Evolutionary conservation across 2,888 invertebrate species (phyloP).

Genomic region (Cerastoderma edule): DNA sequence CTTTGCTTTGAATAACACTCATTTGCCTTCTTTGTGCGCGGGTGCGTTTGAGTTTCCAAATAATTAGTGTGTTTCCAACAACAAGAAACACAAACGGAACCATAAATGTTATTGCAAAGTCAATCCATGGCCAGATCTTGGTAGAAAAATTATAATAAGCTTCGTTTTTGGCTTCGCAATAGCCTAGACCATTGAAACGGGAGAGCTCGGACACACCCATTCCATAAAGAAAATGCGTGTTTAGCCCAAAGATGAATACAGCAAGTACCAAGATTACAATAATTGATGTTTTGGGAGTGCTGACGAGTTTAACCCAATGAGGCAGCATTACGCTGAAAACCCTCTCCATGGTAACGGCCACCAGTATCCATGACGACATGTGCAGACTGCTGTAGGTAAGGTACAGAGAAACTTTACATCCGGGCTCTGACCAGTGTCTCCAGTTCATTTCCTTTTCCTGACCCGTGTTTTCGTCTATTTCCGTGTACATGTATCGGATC

Average conservation of each 20-base stretch:
- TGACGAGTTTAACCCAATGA: slow-evolving; percentile 34
- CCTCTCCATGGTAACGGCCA: slow-evolving; percentile 50
- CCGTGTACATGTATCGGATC: slow-evolving; percentile 25
- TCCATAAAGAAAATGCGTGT: slow-evolving; percentile 42
- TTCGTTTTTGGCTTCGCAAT: slow-evolving; percentile 33
- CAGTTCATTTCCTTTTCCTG: slow-evolving; percentile 31
- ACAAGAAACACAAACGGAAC: slow-evolving; percentile 43
- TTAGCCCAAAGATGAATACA: slow-evolving; percentile 26
- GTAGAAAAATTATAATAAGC: slow-evolving; percentile 37
- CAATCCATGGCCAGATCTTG: slow-evolving; percentile 49
- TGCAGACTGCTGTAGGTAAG: slow-evolving; percentile 44
- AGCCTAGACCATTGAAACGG: slow-evolving; percentile 11
- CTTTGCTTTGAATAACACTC: slow-evolving; percentile 19
- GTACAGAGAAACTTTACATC: slow-evolving; percentile 47
- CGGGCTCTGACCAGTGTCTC: slow-evolving; percentile 21
- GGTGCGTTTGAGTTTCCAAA: slow-evolving; percentile 24
- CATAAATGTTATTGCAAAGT: slow-evolving; percentile 45
- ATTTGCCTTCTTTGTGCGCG: slow-evolving; percentile 21
- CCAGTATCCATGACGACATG: slow-evolving; percentile 51
- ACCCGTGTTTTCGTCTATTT: slow-evolving; percentile 6
- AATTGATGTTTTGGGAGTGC: slow-evolving; percentile 16
- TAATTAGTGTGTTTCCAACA: slow-evolving; percentile 45
- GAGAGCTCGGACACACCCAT: slow-evolving; percentile 15
- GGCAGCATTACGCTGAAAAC: slow-evolving; percentile 47
- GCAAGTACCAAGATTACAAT: slow-evolving; percentile 19